Evolutionary conservation across 2,888 invertebrate genomes (phyloP).

Genomic region (Papilio protenor): DNA sequence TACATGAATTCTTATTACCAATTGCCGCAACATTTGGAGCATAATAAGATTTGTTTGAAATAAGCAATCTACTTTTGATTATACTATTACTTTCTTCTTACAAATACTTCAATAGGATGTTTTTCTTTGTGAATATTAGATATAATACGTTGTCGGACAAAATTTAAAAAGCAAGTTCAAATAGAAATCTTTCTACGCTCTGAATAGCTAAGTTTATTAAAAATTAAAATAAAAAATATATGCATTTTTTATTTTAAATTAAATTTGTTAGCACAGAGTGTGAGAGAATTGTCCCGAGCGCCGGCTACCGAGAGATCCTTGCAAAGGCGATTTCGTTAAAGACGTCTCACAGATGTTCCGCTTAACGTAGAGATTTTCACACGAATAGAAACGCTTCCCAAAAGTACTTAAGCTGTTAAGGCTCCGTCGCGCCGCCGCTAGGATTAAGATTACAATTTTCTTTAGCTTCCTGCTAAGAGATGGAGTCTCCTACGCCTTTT

Average conservation of each 20-base stretch:
- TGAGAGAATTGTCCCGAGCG: background rate
- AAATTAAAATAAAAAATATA: too few species aligned
- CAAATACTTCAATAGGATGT: background rate
- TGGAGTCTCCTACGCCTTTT: background rate
- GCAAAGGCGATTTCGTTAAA: slow-evolving; percentile 21
- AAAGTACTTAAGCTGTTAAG: slow-evolving; percentile 29
- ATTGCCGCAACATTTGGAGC: background rate
- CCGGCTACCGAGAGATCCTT: background rate
- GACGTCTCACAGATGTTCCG: slow-evolving; percentile 17
- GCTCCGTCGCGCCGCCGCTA: background rate
- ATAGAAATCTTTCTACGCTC: background rate
- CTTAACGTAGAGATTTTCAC: slow-evolving; percentile 14
- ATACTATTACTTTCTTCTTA: background rate
- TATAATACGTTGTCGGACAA: background rate
- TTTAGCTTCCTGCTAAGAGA: background rate
- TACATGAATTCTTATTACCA: background rate
- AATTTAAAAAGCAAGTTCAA: background rate
- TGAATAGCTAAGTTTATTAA: background rate
- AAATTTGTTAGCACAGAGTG: background rate
- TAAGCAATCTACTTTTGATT: slow-evolving; percentile 14
- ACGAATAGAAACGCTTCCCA: slow-evolving; percentile 13
- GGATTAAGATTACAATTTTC: slow-evolving; percentile 26
- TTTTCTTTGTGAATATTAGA: background rate
- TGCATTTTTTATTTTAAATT: background rate
- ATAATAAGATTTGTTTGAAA: slow-evolving; percentile 5